phyloP scores from a whole-genome alignment of 2,113 vertebrate species.

The Sebastes fasciatus region DNA sequence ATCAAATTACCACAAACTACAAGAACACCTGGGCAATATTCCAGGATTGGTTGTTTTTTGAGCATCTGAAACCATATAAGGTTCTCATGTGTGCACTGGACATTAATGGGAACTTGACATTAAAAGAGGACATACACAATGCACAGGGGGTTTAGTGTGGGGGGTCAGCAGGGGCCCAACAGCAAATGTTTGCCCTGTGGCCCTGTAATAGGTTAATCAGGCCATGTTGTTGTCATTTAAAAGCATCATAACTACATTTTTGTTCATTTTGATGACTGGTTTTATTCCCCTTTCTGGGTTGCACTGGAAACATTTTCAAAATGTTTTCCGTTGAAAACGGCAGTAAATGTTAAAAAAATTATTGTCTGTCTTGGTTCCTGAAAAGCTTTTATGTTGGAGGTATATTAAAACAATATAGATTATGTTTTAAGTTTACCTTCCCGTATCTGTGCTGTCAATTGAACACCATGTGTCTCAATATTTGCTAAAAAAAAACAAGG shows the following conservation, averaged over 20 bases:
- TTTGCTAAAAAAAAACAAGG: neutral
- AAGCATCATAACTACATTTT: neutral
- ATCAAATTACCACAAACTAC: too few relatives aligned
- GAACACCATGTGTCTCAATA: neutral
- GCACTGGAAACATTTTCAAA: neutral
- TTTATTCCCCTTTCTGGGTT: neutral
- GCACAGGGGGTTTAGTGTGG: neutral
- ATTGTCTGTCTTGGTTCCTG: neutral
- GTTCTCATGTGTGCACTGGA: too few relatives aligned
- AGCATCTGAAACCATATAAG: too few relatives aligned
- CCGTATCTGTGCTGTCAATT: neutral
- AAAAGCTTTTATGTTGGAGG: neutral
- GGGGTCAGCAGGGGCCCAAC: neutral
- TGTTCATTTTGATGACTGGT: neutral
- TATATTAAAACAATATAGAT: neutral
- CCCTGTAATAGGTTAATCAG: neutral
- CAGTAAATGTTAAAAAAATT: neutral
- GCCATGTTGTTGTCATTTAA: neutral
- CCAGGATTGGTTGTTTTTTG: too few relatives aligned
- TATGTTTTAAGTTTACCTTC: neutral
- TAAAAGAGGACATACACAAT: neutral
- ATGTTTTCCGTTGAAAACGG: neutral
- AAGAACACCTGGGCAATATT: too few relatives aligned
- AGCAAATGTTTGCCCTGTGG: neutral
- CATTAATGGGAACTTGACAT: too few relatives aligned